Evolutionary conservation across 2,113 vertebrate genomes (phyloP), one percentile per base, ranked within the genome.

Genomic region (Lethenteron reissneri): DNA sequence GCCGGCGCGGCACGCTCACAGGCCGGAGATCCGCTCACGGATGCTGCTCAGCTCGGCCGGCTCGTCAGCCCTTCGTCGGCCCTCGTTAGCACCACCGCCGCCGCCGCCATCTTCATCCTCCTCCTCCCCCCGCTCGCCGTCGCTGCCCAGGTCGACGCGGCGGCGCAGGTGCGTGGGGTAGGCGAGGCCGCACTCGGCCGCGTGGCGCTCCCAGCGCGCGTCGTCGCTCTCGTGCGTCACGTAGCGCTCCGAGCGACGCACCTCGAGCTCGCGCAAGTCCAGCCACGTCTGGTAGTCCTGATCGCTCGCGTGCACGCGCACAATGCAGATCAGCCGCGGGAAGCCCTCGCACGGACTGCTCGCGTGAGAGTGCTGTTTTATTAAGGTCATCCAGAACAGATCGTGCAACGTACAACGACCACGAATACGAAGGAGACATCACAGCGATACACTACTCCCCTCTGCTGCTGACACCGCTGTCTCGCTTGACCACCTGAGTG

Each of bases 251-350:
- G 82, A 84, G 73, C 86, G 87, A 73, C 87, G 90, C 73, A 84
- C 83, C 80, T 99, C 94, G 71, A 99, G 82, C 74, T 83, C 88
- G 11, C 92, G 83, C 77, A 97, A 84, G 79, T 99, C 92, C 81
- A 95, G 73, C 91, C 94, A 96, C 75, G 90, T 92, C 77, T 95
- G 88, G 76, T 91, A 99, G 80, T 97, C 92, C 94, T 99, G 80
- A 73, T 41, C 41, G 41, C 41, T 41, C 25, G 25, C 25, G 25
- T 41, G 41, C 5, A 5, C 41, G 41, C 41, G 41, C 41, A 7
- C 41, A 41, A 41, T 41, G 41, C 41, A 1, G 41, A 7, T 41
- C 41, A 41, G 41, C 41, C 41, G 41, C 41, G 6, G 41, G 41
- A 7, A 41, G 41, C 41, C 41, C 41, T 41, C 41, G 41, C 41